Conservation (phyloP, 2,888 invertebrate genomes). For the Lasius platythorax region DNA sequence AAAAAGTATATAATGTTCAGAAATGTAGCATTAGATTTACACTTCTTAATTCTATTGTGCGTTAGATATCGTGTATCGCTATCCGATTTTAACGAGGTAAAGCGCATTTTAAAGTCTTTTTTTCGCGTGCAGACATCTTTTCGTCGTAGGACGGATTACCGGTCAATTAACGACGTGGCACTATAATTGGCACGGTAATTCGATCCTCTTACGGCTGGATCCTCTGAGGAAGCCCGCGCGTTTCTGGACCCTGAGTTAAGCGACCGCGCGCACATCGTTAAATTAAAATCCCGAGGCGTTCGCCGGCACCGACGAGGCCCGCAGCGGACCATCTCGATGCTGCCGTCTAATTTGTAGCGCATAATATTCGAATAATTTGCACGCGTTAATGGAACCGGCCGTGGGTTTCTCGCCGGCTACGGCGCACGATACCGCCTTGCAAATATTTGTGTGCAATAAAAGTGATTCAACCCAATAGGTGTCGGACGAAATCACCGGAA, state of each 20-base stretch:
- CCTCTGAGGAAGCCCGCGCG: conserved; percentile 50
- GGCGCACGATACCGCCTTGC: conserved; percentile 42
- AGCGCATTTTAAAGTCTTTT: conserved; percentile 49
- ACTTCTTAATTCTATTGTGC: not conserved
- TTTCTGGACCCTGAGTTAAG: conserved; percentile 67
- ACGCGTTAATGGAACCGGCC: conserved; percentile 67
- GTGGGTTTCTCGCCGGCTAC: conserved; percentile 43
- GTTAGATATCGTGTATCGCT: conserved; percentile 6
- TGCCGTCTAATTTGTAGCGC: conserved; percentile 77
- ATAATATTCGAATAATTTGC: conserved; percentile 78
- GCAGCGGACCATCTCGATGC: conserved; percentile 58
- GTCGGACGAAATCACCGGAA: conserved; percentile 43
- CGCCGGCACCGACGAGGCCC: conserved; percentile 53
- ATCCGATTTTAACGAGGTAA: conserved; percentile 43
- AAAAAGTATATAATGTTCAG: not conserved
- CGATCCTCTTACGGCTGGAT: conserved; percentile 73
- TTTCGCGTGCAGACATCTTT: conserved; percentile 46
- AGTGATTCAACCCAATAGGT: conserved; percentile 31
- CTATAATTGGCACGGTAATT: conserved; percentile 79
- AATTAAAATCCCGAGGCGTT: conserved; percentile 79
- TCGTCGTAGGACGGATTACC: conserved; percentile 67
- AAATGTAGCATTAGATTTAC: not conserved
- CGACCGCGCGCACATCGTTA: conserved; percentile 76
- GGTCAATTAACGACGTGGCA: conserved; percentile 81
- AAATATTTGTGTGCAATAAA: conserved; percentile 42